Evolutionary conservation across 2,797 vertebrate species (phyloP), one percentile per base, ranked within the genome.

Genomic region (Cryptoprocta ferox): DNA sequence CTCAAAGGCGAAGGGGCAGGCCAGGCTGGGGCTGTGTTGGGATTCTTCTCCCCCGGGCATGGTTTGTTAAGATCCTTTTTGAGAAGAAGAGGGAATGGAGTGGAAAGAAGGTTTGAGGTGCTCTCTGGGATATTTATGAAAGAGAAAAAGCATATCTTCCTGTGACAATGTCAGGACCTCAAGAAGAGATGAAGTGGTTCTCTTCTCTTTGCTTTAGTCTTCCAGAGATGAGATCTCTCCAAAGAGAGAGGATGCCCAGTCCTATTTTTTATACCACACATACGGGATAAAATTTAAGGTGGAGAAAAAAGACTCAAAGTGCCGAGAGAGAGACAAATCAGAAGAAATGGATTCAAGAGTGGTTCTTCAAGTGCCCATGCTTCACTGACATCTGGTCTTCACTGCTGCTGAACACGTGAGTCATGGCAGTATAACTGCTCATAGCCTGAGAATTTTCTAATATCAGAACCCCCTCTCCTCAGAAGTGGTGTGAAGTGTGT

Each of bases 21-120:
- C 0, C 0, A 21, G 5, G 35, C 6, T 32, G 37, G 13, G 18
- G 19, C 1, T 6, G 5, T 13, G 2, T 1, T 6, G 50, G 24
- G 24, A 18, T 30, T 73, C 15, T 53, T 80, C 18, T 87, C 3
- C 2, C 0, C 0, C 0, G 10, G 0, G 3, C 0, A 2, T 1
- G 0, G 3, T 39, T 66, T 78, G 10, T 4, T 81, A 21, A 82
- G 21, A 6, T 4, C 2, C 28, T 68, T 59, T 88, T 26, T 18
- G 16, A 15, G 16, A 61, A 42, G 37, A 30, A 21, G 8, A 32
- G 16, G 26, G 16, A 56, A 16, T 18, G 1, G n/a, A 16, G 0
- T 53, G 28, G 26, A 87, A 68, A 70, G 28, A 59, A 45, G 35
- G 28, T 39, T 59, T 65, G 68, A 94, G 45, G 56, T 7, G 66